phyloP scores from a whole-genome alignment of 1,140 invertebrate species.

The Calycopis cecrops region DNA sequence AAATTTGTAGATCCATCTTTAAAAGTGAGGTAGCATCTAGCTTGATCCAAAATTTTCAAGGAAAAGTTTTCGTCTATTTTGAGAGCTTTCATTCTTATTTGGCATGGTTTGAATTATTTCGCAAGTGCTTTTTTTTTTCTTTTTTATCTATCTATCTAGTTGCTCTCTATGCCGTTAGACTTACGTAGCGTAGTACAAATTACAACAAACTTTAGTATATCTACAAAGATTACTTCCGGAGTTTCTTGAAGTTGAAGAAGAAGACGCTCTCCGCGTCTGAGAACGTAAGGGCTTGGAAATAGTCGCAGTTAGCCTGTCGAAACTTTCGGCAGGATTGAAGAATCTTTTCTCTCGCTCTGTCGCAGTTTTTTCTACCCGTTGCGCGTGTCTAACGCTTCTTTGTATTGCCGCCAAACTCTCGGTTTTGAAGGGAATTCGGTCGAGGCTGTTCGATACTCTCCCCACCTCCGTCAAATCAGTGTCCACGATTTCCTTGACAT shows the following conservation, averaged over 20 bases:
- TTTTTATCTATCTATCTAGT: too few relatives aligned
- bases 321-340: slow-evolving; percentile 33
- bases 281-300: slow-evolving; percentile 36
- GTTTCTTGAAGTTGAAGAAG: too few relatives aligned
- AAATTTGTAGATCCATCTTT: slow-evolving; percentile 53
- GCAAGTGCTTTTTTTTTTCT: too few relatives aligned
- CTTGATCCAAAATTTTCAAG: slow-evolving; percentile 60
- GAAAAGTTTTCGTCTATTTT: slow-evolving; percentile 66
- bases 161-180: too few relatives aligned
- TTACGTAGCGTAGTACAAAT: too few relatives aligned
- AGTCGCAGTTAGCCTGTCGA: slow-evolving; percentile 37
- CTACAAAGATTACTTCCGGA: too few relatives aligned
- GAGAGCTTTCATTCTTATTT: slow-evolving; percentile 66
- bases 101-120: slow-evolving; percentile 61
- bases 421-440: slow-evolving; percentile 50
- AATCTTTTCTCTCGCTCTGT: slow-evolving; percentile 41
- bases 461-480: slow-evolving; percentile 59
- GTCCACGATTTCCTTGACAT: slow-evolving; percentile 62
- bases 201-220: too few relatives aligned
- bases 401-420: slow-evolving; percentile 54
- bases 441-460: slow-evolving; percentile 51
- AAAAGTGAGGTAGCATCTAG: slow-evolving; percentile 56
- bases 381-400: slow-evolving; percentile 43
- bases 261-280: too few relatives aligned
- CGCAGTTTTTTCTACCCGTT: slow-evolving; percentile 35